phyloP scores from a whole-genome alignment of 2,113 vertebrate species.

The Anser brachyrhynchus region DNA sequence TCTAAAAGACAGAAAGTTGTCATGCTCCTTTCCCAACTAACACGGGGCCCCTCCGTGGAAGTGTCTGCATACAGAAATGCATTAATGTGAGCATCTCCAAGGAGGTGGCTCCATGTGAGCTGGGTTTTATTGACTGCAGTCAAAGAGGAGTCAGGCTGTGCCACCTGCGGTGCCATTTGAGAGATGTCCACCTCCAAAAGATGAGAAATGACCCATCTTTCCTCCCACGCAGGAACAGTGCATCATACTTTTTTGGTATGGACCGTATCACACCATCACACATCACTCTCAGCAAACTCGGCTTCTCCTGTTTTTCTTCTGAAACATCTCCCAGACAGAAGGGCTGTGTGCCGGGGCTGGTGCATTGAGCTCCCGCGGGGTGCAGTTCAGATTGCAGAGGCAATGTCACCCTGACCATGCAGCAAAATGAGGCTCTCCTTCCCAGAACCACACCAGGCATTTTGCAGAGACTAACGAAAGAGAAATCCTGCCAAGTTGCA shows the following conservation, averaged over 20 bases:
- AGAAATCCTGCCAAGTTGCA: not conserved
- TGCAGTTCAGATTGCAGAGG: not conserved
- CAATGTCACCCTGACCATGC: fast-evolving
- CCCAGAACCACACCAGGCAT: fast-evolving
- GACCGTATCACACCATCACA: fast-evolving
- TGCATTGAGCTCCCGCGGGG: fast-evolving
- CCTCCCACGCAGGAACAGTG: fast-evolving
- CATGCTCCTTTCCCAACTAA: not conserved
- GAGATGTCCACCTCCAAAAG: not conserved
- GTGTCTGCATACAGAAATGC: not conserved
- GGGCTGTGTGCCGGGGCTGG: not conserved
- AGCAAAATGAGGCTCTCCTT: fast-evolving
- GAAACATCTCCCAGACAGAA: not conserved
- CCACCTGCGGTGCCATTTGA: not conserved
- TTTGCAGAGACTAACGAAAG: not conserved
- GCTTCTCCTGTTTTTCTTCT: not conserved
- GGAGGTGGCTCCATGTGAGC: not conserved
- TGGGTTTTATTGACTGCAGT: not conserved
- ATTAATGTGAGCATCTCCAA: not conserved
- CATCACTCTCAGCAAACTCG: not conserved
- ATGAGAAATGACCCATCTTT: not conserved
- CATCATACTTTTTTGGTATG: not conserved
- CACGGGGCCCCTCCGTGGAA: not conserved
- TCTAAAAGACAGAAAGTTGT: not conserved
- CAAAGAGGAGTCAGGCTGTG: not conserved